Base-by-base conservation (phyloP, 2,888 invertebrate species). In the Psylliodes chrysocephalus region DNA sequence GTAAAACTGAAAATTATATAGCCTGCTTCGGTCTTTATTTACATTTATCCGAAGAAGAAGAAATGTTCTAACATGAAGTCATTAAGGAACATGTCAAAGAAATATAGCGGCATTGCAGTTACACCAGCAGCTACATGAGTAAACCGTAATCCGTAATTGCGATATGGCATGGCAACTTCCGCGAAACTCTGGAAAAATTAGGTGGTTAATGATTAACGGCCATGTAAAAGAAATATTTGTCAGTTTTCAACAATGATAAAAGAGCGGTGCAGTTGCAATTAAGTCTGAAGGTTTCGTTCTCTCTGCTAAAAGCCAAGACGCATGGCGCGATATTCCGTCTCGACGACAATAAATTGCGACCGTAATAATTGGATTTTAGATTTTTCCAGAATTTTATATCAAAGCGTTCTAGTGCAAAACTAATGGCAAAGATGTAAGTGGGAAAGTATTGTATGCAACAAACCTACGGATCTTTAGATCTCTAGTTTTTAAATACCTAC, bases 141-240 rank as follows among this genome's bases (percentile, higher is more conserved):
- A n/a, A n/a, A n/a, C n/a, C n/a, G 15, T 35, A 28, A 49, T 3
- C 28, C 17, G 28, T 60, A 60, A 60, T 60, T 54, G 35, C 60
- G 12, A 51, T 60, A 51, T 63, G 57, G 59, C 63, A 63, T 63
- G 63, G 59, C 10, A 63, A 63, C 59, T 40, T 57, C 57, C 28
- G 42, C 52, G 25, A 35, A 49, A 63, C 38, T 17, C 46, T 53
- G 51, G 35, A 49, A 64, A 51, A 64, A 64, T 64, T 44, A 51
- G 61, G 38, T 30, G 61, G 54, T 42, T 65, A 57, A 61, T 65
- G 65, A 65, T 62, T 62, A 59, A 66, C 59, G 25, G 35, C 53
- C 62, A 60, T 54, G 62, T 62, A 57, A 57, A 62, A 49, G 62
- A 53, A 55, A 64, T 64, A 64, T 64, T 64, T 61, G 60, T 61